A percentile compares a stretch with the other conserved stretches of the same genome.
Evolutionary conservation across 2,797 vertebrate species (phyloP).

Genomic region (Triplophysa yarkandensis): DNA sequence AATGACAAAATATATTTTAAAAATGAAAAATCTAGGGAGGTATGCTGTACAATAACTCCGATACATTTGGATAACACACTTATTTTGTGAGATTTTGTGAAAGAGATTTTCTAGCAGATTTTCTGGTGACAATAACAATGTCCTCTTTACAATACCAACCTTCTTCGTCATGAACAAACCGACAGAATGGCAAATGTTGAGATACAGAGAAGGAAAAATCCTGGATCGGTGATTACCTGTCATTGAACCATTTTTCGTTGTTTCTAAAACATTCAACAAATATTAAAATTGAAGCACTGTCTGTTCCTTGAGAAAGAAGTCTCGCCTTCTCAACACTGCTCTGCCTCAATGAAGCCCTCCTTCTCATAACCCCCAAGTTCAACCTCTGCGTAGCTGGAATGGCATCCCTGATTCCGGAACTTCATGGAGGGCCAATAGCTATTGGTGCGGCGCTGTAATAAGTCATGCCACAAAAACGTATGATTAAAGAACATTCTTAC

Average conservation of each 20-base stretch:
- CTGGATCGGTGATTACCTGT: conserved; percentile 12
- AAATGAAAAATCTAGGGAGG: conserved; percentile 60
- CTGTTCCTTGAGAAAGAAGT: conserved; percentile 46
- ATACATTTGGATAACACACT: conserved; percentile 69
- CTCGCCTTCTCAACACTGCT: conserved; percentile 82
- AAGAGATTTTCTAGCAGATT: conserved; percentile 23
- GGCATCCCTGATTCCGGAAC: conserved; percentile 85
- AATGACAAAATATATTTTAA: conserved; percentile 64
- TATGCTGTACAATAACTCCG: conserved; percentile 72
- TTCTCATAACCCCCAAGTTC: conserved; percentile 88
- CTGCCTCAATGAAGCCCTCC: conserved; percentile 90
- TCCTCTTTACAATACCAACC: conserved; percentile 38
- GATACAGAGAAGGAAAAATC: conserved; percentile 52
- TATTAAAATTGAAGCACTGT: not conserved
- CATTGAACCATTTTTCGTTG: conserved; percentile 24
- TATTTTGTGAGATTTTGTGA: conserved; percentile 50
- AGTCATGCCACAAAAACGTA: conserved; percentile 19
- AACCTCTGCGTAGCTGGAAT: conserved; percentile 86
- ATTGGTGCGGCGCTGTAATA: conserved; percentile 81
- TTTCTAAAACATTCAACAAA: conserved; percentile 19
- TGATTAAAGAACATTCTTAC: not conserved
- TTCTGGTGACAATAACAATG: conserved; percentile 43
- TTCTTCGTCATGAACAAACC: conserved; percentile 33
- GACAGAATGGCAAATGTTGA: conserved; percentile 57
- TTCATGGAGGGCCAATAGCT: conserved; percentile 95